These are phyloP conservation scores for Myotis daubentonii DNA, from an alignment of 2,797 vertebrate species.

Conservation along the genomic window DNA sequence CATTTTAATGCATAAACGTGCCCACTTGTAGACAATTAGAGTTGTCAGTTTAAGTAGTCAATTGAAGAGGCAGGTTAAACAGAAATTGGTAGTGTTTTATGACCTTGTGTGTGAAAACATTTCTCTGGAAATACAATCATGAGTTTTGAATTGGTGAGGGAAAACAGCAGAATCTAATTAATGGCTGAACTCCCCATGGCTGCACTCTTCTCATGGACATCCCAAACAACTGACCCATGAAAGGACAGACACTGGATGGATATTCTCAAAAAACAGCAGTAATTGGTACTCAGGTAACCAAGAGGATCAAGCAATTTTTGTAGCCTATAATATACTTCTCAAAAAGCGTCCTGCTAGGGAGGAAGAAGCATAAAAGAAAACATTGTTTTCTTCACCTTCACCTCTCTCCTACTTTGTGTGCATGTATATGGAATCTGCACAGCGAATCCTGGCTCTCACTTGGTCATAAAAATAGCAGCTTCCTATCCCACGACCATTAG, in stretches of 20 bases:
- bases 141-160: slow-evolving; percentile 71
- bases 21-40: slow-evolving; percentile 81
- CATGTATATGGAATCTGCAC: not conserved
- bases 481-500: slow-evolving; percentile 53
- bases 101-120: slow-evolving; percentile 80
- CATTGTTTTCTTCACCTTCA: not conserved
- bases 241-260: slow-evolving; percentile 19
- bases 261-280: slow-evolving; percentile 42
- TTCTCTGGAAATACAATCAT: slow-evolving; percentile 79
- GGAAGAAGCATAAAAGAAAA: not conserved
- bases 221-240: slow-evolving; percentile 57
- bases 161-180: slow-evolving; percentile 81
- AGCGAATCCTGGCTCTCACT: not conserved
- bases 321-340: slow-evolving; percentile 54
- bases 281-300: slow-evolving; percentile 57
- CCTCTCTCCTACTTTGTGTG: not conserved
- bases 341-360: not conserved
- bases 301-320: slow-evolving; percentile 62
- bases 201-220: slow-evolving; percentile 58
- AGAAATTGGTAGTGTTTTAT: slow-evolving; percentile 75
- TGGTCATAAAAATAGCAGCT: slow-evolving; percentile 49
- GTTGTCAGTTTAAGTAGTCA: slow-evolving; percentile 81
- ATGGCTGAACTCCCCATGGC: slow-evolving; percentile 57
- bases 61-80: slow-evolving; percentile 80
- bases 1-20: slow-evolving; percentile 80